Conservation (phyloP, 2,797 vertebrate genomes). For the Diplodus puntazzo region DNA sequence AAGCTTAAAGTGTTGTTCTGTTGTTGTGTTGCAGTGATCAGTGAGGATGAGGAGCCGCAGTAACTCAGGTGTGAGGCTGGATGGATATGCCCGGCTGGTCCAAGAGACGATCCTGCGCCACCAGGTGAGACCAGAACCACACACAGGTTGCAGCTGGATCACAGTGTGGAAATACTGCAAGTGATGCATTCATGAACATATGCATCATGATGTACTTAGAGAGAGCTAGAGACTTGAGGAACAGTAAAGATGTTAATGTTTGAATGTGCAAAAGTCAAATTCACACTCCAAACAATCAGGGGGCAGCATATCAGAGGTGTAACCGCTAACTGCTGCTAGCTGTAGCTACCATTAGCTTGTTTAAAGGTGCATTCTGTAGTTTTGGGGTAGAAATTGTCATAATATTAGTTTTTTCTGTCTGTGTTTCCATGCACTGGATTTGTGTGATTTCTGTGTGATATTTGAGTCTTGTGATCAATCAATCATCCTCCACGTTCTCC, state of each 20-base stretch:
- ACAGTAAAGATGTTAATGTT: too few species aligned
- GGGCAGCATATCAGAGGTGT: too few species aligned
- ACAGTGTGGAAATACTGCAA: too few species aligned
- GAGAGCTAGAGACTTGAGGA: too few species aligned
- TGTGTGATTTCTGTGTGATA: background rate
- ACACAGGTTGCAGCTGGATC: too few species aligned
- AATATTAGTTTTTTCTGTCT: too few species aligned
- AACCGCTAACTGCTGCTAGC: too few species aligned
- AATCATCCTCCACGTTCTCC: background rate
- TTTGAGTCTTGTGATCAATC: background rate
- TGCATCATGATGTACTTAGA: background rate
- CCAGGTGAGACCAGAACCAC: constrained; percentile 86
- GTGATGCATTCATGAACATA: background rate
- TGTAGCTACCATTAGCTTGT: too few species aligned
- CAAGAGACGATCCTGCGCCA: constrained; percentile 95
- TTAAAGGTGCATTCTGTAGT: too few species aligned
- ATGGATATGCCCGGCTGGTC: constrained; percentile 93
- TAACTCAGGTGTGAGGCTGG: constrained; percentile 96
- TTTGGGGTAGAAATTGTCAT: too few species aligned
- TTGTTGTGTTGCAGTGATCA: constrained; percentile 12
- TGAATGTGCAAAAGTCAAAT: too few species aligned
- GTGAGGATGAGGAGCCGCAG: constrained; percentile 94
- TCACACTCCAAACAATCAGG: too few species aligned
- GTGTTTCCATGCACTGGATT: background rate
- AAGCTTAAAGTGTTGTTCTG: background rate